Base-by-base conservation (phyloP, 1,140 invertebrate genomes). In the Papilio helenus region DNA sequence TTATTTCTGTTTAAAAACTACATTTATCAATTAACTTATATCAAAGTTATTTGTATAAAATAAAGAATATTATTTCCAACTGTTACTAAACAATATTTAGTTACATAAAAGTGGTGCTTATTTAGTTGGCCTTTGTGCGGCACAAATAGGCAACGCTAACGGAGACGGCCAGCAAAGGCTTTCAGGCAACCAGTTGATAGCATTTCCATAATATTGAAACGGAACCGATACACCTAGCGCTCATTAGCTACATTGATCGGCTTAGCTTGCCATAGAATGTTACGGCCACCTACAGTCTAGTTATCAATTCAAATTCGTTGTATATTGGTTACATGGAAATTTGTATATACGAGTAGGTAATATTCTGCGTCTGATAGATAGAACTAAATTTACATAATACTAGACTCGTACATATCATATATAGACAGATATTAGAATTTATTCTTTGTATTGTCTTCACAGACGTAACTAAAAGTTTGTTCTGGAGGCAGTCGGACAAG, bases 191-290 rank as follows among this genome's bases (percentile, higher is more conserved):
- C 81, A 82, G 82, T 88, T 85, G 87, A 88, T 88, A 89, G 85
- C 81, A 92, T 92, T 92, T 89, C 86, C 90, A 90, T 90, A 92
- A 92, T 90, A 87, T 88, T 84, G 86, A 85, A 87, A 85, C 83
- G 82, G 85, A 84, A 85, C 80, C 83, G 82, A 88, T 89, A 87
- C 84, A 89, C 83, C 86, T 84, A 83, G 82, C 80, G 85, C 85
- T 92, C 88, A 90, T 92, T 90, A 90, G 84, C 86, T 72, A 76
- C 85, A 85, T 80, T 86, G 87, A 90, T 90, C 89, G 84, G 83
- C 84, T 90, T 89, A 90, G 82, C 58, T 77, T 58, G 42, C 85
- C 84, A 86, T 87, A 83, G 82, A 87, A 84, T 88, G 80, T 83
- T 80, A 82, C 81, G 78, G 61, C 71, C 58, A 71, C 51, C 55